Evolutionary conservation across 2,797 vertebrate species (phyloP).

Genomic region (Hapalemur alaotrensis): DNA sequence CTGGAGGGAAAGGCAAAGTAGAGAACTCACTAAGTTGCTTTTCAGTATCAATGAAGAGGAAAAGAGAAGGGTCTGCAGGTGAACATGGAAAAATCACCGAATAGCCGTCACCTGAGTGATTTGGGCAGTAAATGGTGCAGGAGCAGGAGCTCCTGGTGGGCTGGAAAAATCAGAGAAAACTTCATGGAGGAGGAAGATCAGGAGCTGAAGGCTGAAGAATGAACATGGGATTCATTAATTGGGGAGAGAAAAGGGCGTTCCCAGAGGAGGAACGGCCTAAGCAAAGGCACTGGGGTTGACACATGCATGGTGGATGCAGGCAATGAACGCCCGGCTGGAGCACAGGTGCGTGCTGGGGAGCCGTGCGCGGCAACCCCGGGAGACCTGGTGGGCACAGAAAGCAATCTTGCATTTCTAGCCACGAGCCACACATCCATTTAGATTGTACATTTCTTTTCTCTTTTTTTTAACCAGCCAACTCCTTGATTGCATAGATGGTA

Average conservation of each 20-base stretch:
- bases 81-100: not conserved
- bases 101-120: not conserved
- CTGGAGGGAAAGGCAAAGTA: not conserved
- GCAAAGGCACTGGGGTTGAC: not conserved
- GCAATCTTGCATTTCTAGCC: not conserved
- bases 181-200: not conserved
- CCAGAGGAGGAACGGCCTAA: not conserved
- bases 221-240: not conserved
- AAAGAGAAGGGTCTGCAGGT: not conserved
- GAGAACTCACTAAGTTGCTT: not conserved
- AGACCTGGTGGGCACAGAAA: not conserved
- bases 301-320: fast-evolving
- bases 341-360: too few species aligned
- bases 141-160: not conserved
- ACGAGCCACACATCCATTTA: not conserved
- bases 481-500: not conserved
- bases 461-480: not conserved
- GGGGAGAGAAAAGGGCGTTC: not conserved
- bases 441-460: not conserved
- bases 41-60: not conserved
- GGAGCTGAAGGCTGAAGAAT: not conserved
- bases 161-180: not conserved
- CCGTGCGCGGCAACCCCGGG: not conserved
- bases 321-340: not conserved
- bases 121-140: not conserved